Base-by-base conservation (phyloP, 1,140 invertebrate species). In the Drosophila subobscura region DNA sequence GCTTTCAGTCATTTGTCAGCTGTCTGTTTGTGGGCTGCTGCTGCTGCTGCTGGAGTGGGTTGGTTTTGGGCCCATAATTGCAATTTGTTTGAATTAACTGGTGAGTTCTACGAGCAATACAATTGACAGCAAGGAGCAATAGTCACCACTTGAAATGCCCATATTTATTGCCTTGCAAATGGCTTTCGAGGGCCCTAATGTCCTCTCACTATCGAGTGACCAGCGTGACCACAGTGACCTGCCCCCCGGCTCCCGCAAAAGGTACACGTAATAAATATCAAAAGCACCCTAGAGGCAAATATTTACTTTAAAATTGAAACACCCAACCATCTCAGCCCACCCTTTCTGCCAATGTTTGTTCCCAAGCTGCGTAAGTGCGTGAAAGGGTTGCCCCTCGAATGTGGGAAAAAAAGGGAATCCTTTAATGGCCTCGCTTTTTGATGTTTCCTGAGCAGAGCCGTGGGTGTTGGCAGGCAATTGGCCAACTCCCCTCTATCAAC, bases 261-360 rank as follows among this genome's bases (percentile, higher is more conserved):
- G 54, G 47, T 57, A 52, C 52, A 60, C 70, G 73, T 86, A 90
- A 90, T 90, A 90, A 90, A 90, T 90, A 88, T 90, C 76, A 80
- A 90, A 79, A 90, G 88, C 83, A 90, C 88, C 88, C 88, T 90
- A 75, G 88, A 90, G 88, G 72, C 81, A 90, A 90, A 90, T 90
- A 90, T 90, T 90, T 90, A 90, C 86, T 88, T 79, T 86, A 83
- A 86, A 90, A 90, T 83, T 83, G 86, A 89, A 89, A 65, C 59
- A 65, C 44, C 55, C 16, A 37, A 50, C 45, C 50, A 47, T 5
- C 3, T 23, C 44, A 4, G 12, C 5, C 16, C 44, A 12, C 42
- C 25, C 40, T 23, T 22, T 40, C 53, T 42, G 45, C 23, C 53
- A 64, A 50, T 88, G 79, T 86, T 86, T 86, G 77, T 12, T 67